Conservation (phyloP, 2,888 invertebrate genomes). For the Dryocosmus kuriphilus region DNA sequence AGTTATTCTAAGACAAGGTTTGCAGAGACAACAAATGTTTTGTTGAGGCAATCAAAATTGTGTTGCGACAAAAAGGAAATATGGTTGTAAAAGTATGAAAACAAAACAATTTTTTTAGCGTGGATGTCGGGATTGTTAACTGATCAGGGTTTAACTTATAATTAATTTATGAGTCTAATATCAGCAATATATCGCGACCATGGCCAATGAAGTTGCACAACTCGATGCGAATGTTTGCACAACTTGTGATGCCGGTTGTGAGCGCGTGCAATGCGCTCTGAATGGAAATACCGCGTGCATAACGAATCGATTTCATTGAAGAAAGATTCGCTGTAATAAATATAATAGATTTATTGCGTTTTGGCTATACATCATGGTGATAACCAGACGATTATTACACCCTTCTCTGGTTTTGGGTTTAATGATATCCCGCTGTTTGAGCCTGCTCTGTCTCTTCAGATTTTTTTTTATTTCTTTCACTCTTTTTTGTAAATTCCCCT, state of each 20-base stretch:
- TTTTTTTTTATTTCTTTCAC: conserved; percentile 9
- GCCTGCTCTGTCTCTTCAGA: conserved; percentile 24
- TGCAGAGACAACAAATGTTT: too few species aligned
- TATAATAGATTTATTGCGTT: conserved; percentile 33
- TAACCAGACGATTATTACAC: conserved; percentile 35
- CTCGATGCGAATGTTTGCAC: conserved; percentile 13
- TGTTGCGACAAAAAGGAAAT: too few species aligned
- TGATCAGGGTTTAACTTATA: neutral
- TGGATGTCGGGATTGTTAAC: neutral
- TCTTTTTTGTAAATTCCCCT: neutral
- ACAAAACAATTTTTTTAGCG: too few species aligned
- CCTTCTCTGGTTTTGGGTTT: conserved; percentile 6
- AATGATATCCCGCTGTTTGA: conserved; percentile 19
- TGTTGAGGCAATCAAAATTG: too few species aligned
- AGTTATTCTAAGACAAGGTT: too few species aligned
- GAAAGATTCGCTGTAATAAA: conserved; percentile 34
- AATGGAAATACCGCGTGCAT: conserved; percentile 26
- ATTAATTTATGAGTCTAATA: conserved; percentile 10
- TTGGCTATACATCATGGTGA: conserved; percentile 35
- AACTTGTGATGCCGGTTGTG: conserved; percentile 12
- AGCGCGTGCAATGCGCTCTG: conserved; percentile 8
- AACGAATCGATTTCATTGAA: conserved; percentile 39
- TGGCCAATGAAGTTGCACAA: conserved; percentile 23
- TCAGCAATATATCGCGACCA: conserved; percentile 3
- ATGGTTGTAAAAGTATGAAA: too few species aligned